Evolutionary conservation across 2,888 invertebrate species (phyloP).

Genomic region (Cheilosia impressa): DNA sequence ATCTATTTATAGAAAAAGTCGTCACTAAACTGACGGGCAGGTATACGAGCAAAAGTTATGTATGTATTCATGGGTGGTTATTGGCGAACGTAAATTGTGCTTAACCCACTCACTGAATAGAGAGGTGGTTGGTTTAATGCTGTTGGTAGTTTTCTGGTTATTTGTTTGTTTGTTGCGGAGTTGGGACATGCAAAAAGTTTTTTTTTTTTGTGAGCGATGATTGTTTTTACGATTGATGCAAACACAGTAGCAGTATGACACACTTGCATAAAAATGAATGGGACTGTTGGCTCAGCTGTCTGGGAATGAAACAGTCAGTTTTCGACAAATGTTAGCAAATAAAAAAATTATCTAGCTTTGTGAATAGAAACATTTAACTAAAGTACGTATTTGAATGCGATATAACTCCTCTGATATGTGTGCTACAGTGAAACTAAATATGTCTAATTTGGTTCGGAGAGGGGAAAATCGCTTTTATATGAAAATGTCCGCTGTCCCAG

Average conservation of each 20-base stretch:
- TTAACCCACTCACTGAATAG: slow-evolving; percentile 22
- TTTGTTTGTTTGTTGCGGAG: slow-evolving; percentile 1
- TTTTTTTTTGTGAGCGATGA: background rate
- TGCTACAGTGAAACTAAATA: too few relatives aligned
- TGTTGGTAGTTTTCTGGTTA: background rate
- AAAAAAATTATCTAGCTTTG: too few relatives aligned
- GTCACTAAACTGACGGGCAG: slow-evolving; percentile 52
- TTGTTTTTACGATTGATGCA: slow-evolving; percentile 16
- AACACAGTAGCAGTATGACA: background rate
- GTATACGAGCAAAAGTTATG: slow-evolving; percentile 23
- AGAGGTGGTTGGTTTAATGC: slow-evolving; percentile 4
- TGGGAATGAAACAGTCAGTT: too few relatives aligned
- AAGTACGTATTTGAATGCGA: too few relatives aligned
- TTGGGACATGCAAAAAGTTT: slow-evolving; percentile 36
- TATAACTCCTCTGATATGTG: too few relatives aligned
- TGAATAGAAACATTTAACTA: too few relatives aligned
- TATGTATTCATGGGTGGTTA: slow-evolving; percentile 16
- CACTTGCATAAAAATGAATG: too few relatives aligned
- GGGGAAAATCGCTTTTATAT: background rate
- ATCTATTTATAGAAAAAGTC: slow-evolving; percentile 59
- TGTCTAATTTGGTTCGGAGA: background rate
- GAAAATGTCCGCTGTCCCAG: background rate
- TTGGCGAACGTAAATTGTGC: slow-evolving; percentile 44
- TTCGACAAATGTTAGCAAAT: too few relatives aligned
- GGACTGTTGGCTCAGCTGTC: too few relatives aligned